Percentiles rank a stretch among this genome's conserved stretches.
These are phyloP conservation scores for Polylopha cassiicola DNA, from an alignment of 2,888 invertebrate genomes.

Conservation along the genomic window DNA sequence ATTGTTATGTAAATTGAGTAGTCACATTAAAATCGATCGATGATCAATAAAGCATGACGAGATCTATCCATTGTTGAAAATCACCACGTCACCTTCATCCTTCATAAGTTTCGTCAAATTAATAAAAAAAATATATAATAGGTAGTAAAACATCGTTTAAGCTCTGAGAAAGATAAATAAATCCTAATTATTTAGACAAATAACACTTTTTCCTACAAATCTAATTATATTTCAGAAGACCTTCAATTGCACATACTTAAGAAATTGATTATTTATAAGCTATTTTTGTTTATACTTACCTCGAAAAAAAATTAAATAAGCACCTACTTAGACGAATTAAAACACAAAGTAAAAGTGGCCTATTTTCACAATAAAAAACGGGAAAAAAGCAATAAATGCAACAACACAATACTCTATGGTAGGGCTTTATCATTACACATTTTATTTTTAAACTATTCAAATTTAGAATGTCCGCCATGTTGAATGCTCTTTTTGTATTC, in stretches of 20 bases:
- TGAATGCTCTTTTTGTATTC: no score
- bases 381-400: conserved; percentile 23
- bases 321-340: conserved; percentile 16
- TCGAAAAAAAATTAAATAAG: conserved; percentile 12
- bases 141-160: no score
- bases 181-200: no score
- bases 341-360: conserved; percentile 7
- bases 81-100: conserved; percentile 20
- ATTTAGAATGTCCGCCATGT: conserved; percentile 21
- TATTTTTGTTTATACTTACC: no score
- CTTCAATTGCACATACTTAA: no score
- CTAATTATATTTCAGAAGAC: no score
- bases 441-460: conserved; percentile 23
- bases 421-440: conserved; percentile 8
- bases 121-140: no score
- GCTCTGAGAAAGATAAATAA: no score
- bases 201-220: no score
- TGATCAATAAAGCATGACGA: conserved; percentile 12
- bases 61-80: conserved; percentile 21
- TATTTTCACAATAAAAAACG: conserved; percentile 22
- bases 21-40: conserved; percentile 14
- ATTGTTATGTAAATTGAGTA: conserved; percentile 18
- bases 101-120: no score
- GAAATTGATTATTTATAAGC: no score
- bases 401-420: conserved; percentile 19